phyloP scores from a whole-genome alignment of 1,140 invertebrate genomes.

The Diuraphis noxia region DNA sequence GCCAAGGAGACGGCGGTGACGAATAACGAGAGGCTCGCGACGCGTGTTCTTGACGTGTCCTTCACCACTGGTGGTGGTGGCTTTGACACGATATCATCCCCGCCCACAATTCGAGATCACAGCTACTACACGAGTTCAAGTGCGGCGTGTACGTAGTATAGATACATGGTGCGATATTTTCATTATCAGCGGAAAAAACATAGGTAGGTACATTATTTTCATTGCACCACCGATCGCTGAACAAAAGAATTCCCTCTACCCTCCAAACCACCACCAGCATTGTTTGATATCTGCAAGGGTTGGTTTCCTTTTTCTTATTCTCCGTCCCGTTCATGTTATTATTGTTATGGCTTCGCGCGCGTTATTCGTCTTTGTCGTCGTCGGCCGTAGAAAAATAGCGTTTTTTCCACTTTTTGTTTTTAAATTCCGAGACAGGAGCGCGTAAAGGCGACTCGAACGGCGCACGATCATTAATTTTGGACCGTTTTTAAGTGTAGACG shows the following conservation, averaged over 20 bases:
- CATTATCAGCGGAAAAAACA: not conserved
- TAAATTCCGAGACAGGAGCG: not conserved
- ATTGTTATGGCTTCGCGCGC: not conserved
- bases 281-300: not conserved
- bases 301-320: not conserved
- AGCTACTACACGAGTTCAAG: not conserved
- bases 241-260: not conserved
- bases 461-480: slow-evolving; percentile 30
- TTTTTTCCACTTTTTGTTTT: not conserved
- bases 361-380: not conserved
- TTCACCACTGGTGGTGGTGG: not conserved
- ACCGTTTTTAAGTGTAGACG: slow-evolving; percentile 34
- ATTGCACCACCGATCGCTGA: not conserved
- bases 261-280: not conserved
- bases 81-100: not conserved
- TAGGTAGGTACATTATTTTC: not conserved
- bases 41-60: not conserved
- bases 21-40: not conserved
- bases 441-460: not conserved
- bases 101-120: too few relatives aligned
- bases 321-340: not conserved
- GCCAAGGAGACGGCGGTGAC: not conserved
- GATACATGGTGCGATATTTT: not conserved
- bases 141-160: not conserved
- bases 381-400: not conserved